A percentile compares a stretch with the other conserved stretches of the same genome.
These are phyloP conservation scores for Actias luna DNA, from an alignment of 2,888 invertebrate genomes.

Conservation along the genomic window DNA sequence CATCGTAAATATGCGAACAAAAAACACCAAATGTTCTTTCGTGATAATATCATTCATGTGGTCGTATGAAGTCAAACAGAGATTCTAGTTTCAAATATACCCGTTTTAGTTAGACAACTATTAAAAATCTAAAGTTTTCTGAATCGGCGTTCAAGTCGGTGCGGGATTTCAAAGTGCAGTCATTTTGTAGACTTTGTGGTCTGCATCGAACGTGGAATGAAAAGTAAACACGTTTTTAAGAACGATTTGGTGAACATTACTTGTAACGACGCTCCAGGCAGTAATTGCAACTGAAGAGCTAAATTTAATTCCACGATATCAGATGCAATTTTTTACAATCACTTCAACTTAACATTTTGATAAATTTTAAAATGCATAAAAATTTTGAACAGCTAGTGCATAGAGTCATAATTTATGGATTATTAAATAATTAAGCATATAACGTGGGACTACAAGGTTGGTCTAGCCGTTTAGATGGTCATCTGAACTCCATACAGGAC, in stretches of 20 bases:
- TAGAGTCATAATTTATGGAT: no score
- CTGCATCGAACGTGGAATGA: conserved; percentile 14
- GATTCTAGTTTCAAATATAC: background rate
- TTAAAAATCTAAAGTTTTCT: conserved; percentile 13
- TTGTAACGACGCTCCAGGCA: conserved; percentile 18
- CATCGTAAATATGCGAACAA: no score
- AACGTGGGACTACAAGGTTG: no score
- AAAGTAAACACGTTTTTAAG: conserved; percentile 19
- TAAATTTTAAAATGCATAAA: background rate
- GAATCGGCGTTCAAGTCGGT: conserved; percentile 19
- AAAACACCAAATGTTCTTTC: no score
- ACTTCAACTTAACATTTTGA: background rate
- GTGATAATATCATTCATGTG: background rate
- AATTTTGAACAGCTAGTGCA: background rate
- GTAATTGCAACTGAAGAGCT: conserved; percentile 14
- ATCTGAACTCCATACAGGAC: no score
- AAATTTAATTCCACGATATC: conserved; percentile 21
- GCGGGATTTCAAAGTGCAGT: conserved; percentile 7
- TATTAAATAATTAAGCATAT: no score
- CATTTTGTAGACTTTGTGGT: conserved; percentile 3
- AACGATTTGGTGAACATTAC: conserved; percentile 19
- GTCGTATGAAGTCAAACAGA: background rate
- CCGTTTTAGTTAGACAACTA: background rate
- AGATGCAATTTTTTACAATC: conserved; percentile 14
- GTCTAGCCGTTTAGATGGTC: no score